Evolutionary conservation across 2,888 invertebrate species (phyloP).

Genomic region (Euproctis similis): DNA sequence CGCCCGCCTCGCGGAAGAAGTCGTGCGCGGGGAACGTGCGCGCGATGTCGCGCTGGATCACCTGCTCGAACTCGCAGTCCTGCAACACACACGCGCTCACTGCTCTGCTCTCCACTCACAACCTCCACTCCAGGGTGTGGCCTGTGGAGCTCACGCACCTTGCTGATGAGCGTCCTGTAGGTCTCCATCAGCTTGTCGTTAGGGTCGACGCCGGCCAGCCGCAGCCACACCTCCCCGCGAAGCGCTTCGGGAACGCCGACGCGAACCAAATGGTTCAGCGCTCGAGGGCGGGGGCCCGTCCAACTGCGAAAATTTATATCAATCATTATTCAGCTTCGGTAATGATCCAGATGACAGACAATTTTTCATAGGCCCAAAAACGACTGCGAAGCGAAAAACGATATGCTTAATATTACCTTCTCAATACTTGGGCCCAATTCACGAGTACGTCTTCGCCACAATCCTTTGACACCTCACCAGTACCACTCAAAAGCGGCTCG

Average conservation of each 20-base stretch:
- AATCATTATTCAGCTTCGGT: too few species aligned
- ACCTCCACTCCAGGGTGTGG: too few species aligned
- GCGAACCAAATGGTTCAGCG: slow-evolving; percentile 85
- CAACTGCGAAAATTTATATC: too few species aligned
- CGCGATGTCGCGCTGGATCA: slow-evolving; percentile 97
- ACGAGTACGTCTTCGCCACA: slow-evolving; percentile 94
- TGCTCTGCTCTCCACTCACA: too few species aligned
- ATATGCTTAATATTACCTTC: slow-evolving; percentile 64
- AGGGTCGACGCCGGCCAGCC: slow-evolving; percentile 91
- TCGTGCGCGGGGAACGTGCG: slow-evolving; percentile 99
- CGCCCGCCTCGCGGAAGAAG: slow-evolving; percentile 96
- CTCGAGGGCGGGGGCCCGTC: slow-evolving; percentile 86
- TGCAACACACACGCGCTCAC: slow-evolving; percentile 39
- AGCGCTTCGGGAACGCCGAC: slow-evolving; percentile 96
- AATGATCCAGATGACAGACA: too few species aligned
- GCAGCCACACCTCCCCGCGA: slow-evolving; percentile 98
- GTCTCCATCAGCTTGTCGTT: slow-evolving; percentile 91
- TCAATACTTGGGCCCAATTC: slow-evolving; percentile 93
- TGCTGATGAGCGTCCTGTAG: slow-evolving; percentile 93
- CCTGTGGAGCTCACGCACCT: slow-evolving; percentile 82
- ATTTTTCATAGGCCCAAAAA: too few species aligned
- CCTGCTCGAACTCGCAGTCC: slow-evolving; percentile 96
- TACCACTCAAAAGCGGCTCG: slow-evolving; percentile 97
- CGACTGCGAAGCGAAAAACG: too few species aligned
- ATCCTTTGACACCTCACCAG: slow-evolving; percentile 97